Conservation (phyloP, 2,888 invertebrate species). For the Linhomoeus sp. region DNA sequence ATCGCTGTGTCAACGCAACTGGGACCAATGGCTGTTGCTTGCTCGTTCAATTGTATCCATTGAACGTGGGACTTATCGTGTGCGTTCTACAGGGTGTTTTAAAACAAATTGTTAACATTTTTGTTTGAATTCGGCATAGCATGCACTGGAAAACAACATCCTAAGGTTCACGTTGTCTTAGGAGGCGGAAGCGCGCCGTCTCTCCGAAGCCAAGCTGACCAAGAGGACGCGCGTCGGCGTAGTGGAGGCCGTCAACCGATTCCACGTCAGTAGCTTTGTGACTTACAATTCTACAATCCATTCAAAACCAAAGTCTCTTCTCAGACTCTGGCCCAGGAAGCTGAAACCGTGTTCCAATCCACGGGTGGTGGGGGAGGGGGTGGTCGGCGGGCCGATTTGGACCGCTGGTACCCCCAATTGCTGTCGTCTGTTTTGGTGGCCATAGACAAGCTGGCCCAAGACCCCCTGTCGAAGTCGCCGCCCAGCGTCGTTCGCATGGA, state of each 20-base stretch:
- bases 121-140: too few relatives aligned
- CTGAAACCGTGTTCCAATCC: slow-evolving; percentile 73
- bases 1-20: too few relatives aligned
- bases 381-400: slow-evolving; percentile 65
- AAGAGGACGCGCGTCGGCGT: slow-evolving; percentile 19
- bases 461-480: slow-evolving; percentile 67
- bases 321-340: slow-evolving; percentile 50
- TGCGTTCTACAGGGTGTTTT: too few relatives aligned
- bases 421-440: slow-evolving; percentile 52
- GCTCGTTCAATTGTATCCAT: too few relatives aligned
- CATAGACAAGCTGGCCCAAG: slow-evolving; percentile 52
- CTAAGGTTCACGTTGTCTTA: neutral
- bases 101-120: too few relatives aligned
- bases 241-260: slow-evolving; percentile 15
- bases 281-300: too few relatives aligned
- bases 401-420: slow-evolving; percentile 42
- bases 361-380: too few relatives aligned
- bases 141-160: too few relatives aligned
- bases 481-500: slow-evolving; percentile 77
- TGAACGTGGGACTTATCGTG: too few relatives aligned
- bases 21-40: too few relatives aligned
- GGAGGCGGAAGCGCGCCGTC: slow-evolving; percentile 11
- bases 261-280: slow-evolving; percentile 9
- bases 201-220: slow-evolving; percentile 11
- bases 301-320: too few relatives aligned